A percentile compares a stretch with the other conserved stretches of the same genome.
Evolutionary conservation across 1,140 invertebrate species (phyloP).

Genomic region (Drosophila kohkoa): DNA sequence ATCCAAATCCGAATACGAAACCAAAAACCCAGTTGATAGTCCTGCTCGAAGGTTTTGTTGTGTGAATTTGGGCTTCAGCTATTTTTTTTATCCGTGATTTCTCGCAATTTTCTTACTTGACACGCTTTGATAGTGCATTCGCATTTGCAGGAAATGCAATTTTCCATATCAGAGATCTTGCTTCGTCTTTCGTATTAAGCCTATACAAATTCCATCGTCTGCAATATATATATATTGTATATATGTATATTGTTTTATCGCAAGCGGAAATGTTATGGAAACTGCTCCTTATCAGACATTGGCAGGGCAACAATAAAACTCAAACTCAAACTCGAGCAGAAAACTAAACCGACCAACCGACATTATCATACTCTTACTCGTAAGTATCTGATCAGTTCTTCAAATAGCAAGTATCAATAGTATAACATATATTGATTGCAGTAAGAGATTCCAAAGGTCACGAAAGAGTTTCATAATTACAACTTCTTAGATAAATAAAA

Average conservation of each 20-base stretch:
- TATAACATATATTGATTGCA: no score
- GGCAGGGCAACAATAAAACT: neutral
- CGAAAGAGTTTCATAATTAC: no score
- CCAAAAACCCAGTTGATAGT: slow-evolving; percentile 1
- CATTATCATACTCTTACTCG: slow-evolving; percentile 36
- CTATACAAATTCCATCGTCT: neutral
- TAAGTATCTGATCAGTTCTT: neutral
- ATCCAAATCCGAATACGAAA: slow-evolving; percentile 24
- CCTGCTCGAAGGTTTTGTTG: slow-evolving; percentile 31
- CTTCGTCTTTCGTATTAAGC: neutral
- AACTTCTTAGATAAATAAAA: neutral
- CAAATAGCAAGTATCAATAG: neutral
- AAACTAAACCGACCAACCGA: slow-evolving; percentile 33
- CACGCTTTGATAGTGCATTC: slow-evolving; percentile 41
- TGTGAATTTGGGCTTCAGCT: slow-evolving; percentile 28
- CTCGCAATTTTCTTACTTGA: neutral
- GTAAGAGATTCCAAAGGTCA: no score
- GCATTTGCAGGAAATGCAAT: slow-evolving; percentile 68
- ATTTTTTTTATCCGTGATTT: slow-evolving; percentile 12
- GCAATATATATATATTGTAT: neutral
- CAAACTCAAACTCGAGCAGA: slow-evolving; percentile 2
- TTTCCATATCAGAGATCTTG: slow-evolving; percentile 54
- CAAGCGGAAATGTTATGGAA: slow-evolving; percentile 75
- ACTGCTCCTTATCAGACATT: slow-evolving; percentile 54
- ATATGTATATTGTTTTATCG: slow-evolving; percentile 64